Evolutionary conservation across 2,888 invertebrate species (phyloP).

Genomic region (Tetanocera ferruginea): DNA sequence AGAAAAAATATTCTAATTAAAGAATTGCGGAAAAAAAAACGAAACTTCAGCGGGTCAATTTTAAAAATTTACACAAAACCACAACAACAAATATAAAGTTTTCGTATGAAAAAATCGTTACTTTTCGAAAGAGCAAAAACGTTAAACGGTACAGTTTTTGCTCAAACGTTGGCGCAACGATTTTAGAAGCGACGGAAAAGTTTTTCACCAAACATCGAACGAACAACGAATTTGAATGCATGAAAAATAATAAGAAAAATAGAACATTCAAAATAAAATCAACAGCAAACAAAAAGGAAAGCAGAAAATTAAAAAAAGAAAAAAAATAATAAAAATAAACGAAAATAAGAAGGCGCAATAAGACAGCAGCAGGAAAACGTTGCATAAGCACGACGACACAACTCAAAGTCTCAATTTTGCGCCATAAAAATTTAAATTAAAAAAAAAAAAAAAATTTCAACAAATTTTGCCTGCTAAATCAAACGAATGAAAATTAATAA

Average conservation of each 20-base stretch:
- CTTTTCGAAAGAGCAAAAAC: constrained; percentile 36
- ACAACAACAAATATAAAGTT: not conserved
- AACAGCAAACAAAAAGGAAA: not conserved
- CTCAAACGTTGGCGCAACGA: constrained; percentile 16
- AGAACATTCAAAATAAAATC: not conserved
- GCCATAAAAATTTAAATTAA: too few relatives aligned
- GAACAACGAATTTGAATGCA: constrained; percentile 41
- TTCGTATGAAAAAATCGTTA: not conserved
- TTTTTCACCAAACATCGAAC: constrained; percentile 35
- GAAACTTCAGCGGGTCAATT: constrained; percentile 19
- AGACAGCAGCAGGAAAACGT: not conserved
- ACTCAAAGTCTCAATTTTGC: not conserved
- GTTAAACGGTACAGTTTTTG: constrained; percentile 16
- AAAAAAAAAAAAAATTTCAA: too few relatives aligned
- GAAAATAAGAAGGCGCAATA: not conserved
- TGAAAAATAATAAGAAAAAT: not conserved
- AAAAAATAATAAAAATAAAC: not conserved
- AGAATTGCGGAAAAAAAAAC: not conserved
- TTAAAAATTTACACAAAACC: not conserved
- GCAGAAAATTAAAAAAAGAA: not conserved
- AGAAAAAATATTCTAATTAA: not conserved
- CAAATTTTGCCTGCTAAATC: too few relatives aligned
- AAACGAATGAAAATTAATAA: too few relatives aligned
- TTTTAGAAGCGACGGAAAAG: constrained; percentile 28
- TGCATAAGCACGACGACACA: not conserved